Evolutionary conservation across 2,113 vertebrate species (phyloP), one percentile per base, ranked within the genome.

Genomic region (Hypanus sabinus): DNA sequence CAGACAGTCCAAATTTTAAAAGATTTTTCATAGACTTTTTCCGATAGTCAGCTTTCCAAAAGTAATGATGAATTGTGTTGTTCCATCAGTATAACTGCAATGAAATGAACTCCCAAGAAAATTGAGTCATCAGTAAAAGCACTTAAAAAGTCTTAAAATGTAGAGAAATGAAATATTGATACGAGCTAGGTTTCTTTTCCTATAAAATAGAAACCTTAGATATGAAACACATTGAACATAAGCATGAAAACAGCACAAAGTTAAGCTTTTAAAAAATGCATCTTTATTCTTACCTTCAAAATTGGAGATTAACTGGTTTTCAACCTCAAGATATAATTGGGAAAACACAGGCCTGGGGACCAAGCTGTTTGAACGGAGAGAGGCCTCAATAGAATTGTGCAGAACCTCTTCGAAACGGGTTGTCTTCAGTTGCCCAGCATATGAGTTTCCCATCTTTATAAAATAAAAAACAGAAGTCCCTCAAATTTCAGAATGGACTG

Each of bases 311-410:
- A 97, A 94, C 3, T 97, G 97, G 95, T 97, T 98, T 95, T 99
- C 99, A 0, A 98, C 97, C 95, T 99, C 98, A 62, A 99, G 96
- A 96, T 98, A 99, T 0, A 99, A 95, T 96, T 99, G 99, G 60
- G 99, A 98, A 97, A 99, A 99, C 94, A 99, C 95, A 0, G 99
- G 99, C 94, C 98, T 96, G 80, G 99, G 98, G 62, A 98, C 97
- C 36, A 98, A 96, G 68, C 96, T 98, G 96, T 96, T 98, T 33
- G 99, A 99, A 73, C 99, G 98, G 94, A 99, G 97, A 5, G 99
- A 99, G 0, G 98, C 99, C 96, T 99, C 99, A 0, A 99, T 99
- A 95, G 98, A 99, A 96, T 97, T 98, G 95, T 99, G 99, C 80
- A 99, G 96, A 3, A 99, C 98, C 96, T 99, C 98, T 95, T 99